Conservation (phyloP, 2,113 vertebrate genomes). For the Callorhinus ursinus region DNA sequence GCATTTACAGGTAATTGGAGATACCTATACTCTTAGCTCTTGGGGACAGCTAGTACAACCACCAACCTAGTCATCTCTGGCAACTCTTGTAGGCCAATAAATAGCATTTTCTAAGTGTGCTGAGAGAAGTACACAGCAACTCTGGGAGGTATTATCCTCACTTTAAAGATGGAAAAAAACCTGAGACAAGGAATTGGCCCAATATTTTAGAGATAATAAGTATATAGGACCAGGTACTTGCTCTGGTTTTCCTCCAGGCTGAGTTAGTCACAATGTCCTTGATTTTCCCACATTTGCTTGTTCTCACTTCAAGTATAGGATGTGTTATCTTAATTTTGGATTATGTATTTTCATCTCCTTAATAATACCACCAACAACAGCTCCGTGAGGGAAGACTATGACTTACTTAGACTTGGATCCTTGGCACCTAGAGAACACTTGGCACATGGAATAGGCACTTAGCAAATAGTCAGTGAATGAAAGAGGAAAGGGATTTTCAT, state of each 20-base stretch:
- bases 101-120: background rate
- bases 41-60: background rate
- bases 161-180: background rate
- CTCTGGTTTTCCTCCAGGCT: background rate
- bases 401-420: background rate
- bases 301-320: background rate
- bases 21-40: background rate
- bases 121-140: background rate
- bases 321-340: background rate
- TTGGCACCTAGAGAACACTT: background rate
- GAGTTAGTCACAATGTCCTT: background rate
- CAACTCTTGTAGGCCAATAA: background rate
- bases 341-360: background rate
- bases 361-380: background rate
- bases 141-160: background rate
- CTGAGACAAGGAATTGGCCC: background rate
- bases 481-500: background rate
- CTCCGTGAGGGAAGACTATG: background rate
- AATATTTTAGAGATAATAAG: background rate
- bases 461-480: background rate
- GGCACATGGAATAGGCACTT: background rate
- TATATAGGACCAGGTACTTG: background rate
- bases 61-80: background rate
- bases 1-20: background rate
- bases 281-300: background rate